Evolutionary conservation across 2,888 invertebrate species (phyloP).

Genomic region (Aleiodes testaceus): DNA sequence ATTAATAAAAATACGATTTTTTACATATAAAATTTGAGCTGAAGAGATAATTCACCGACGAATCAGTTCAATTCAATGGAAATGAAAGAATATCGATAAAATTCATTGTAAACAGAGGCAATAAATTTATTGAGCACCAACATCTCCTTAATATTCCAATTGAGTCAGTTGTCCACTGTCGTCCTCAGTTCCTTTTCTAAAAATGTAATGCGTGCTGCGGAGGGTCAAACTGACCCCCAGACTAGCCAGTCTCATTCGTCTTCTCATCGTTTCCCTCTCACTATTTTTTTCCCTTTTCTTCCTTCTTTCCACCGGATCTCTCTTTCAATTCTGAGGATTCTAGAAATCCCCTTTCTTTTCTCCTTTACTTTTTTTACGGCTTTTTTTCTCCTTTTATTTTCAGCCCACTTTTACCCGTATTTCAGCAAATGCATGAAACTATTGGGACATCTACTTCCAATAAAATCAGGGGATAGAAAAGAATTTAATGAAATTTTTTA

Average conservation of each 20-base stretch:
- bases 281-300: slow-evolving; percentile 21
- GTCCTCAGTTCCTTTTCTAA: slow-evolving; percentile 8
- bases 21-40: not conserved
- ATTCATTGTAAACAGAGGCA: not conserved
- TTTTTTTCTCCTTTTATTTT: slow-evolving; percentile 32
- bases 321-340: slow-evolving; percentile 62
- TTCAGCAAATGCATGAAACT: not conserved
- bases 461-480: not conserved
- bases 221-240: slow-evolving; percentile 35
- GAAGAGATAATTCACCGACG: not conserved
- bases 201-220: slow-evolving; percentile 25
- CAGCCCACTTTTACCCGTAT: slow-evolving; percentile 3
- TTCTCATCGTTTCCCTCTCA: slow-evolving; percentile 31
- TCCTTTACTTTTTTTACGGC: slow-evolving; percentile 30
- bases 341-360: slow-evolving; percentile 53
- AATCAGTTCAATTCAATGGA: not conserved
- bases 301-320: slow-evolving; percentile 48
- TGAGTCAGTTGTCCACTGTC: slow-evolving; percentile 7
- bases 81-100: not conserved
- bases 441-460: too few species aligned
- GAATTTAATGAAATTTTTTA: not conserved
- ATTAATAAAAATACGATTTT: not conserved
- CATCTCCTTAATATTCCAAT: not conserved
- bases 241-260: slow-evolving; percentile 38
- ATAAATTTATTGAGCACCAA: too few species aligned